Evolutionary conservation across 2,797 vertebrate genomes (phyloP).

Genomic region (Hafferia zeledoni): DNA sequence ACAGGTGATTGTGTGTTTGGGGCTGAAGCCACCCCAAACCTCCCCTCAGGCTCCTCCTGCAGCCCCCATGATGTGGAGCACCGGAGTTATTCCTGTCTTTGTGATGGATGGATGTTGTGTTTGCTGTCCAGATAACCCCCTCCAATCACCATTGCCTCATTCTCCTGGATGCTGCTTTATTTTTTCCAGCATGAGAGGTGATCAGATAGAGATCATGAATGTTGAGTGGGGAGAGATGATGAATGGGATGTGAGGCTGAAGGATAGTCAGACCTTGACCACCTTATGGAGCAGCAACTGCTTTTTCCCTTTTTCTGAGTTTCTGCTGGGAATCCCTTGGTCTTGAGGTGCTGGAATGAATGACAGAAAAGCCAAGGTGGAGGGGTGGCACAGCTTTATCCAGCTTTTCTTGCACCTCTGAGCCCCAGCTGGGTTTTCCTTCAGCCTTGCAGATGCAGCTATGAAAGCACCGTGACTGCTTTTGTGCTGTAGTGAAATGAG

Average conservation of each 20-base stretch:
- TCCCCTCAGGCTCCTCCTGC: neutral
- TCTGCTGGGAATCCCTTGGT: neutral
- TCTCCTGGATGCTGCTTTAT: neutral
- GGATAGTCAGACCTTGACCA: neutral
- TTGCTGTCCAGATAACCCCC: neutral
- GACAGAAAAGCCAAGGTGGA: neutral
- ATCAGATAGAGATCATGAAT: neutral
- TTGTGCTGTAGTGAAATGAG: neutral
- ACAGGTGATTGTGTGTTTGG: no score
- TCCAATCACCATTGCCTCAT: neutral
- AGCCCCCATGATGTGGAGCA: fast-evolving
- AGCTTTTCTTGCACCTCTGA: neutral
- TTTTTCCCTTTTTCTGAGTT: neutral
- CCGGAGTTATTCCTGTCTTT: neutral
- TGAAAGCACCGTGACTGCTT: neutral
- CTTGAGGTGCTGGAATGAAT: neutral
- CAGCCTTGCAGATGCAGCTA: neutral
- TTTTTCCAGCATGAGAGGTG: neutral
- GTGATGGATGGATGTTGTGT: neutral
- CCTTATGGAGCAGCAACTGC: neutral
- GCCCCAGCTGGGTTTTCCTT: neutral
- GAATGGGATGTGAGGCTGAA: neutral
- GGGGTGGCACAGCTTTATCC: neutral
- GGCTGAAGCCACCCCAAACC: neutral
- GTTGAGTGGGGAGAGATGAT: neutral